Conservation (phyloP, 1,140 invertebrate genomes). For the Lordiphosa clarofinis region DNA sequence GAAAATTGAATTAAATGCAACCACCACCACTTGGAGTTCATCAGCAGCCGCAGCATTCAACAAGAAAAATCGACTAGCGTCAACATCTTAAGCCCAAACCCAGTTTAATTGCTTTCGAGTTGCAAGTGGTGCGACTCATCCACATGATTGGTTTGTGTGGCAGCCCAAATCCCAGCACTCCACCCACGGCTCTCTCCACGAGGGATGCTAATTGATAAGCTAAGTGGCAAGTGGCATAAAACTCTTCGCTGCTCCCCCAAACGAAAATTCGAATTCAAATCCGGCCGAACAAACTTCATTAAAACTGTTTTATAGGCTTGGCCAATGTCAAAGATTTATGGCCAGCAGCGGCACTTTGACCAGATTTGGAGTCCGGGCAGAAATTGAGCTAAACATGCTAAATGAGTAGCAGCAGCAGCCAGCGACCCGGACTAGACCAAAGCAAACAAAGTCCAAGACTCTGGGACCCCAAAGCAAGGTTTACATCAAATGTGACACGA, state of each 20-base stretch:
- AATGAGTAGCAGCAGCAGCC: conserved; percentile 33
- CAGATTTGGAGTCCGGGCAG: conserved; percentile 35
- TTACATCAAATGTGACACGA: conserved; percentile 41
- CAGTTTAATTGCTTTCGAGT: conserved; percentile 8
- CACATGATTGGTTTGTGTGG: conserved; percentile 31
- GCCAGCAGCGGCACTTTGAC: conserved; percentile 42
- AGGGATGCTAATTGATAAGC: conserved; percentile 66
- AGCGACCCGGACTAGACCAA: conserved; percentile 15
- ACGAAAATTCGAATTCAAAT: conserved; percentile 19
- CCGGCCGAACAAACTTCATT: conserved; percentile 38
- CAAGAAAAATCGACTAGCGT: conserved; percentile 5
- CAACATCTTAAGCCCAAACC: conserved; percentile 1
- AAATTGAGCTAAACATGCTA: conserved; percentile 35
- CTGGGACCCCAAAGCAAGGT: conserved; percentile 4
- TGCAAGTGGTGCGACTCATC: conserved; percentile 8
- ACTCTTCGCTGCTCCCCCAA: conserved; percentile 16
- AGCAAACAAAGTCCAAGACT: conserved; percentile 20
- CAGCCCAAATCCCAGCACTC: conserved; percentile 2
- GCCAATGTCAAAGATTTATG: conserved; percentile 57
- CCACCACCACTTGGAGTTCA: conserved; percentile 11
- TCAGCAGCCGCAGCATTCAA: conserved; percentile 6
- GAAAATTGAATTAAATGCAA: conserved; percentile 73
- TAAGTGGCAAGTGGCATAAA: conserved; percentile 66
- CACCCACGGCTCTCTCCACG: not conserved
- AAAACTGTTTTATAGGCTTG: conserved; percentile 59